Conservation (phyloP, 2,888 invertebrate species). For the Drosophila aldrichi region DNA sequence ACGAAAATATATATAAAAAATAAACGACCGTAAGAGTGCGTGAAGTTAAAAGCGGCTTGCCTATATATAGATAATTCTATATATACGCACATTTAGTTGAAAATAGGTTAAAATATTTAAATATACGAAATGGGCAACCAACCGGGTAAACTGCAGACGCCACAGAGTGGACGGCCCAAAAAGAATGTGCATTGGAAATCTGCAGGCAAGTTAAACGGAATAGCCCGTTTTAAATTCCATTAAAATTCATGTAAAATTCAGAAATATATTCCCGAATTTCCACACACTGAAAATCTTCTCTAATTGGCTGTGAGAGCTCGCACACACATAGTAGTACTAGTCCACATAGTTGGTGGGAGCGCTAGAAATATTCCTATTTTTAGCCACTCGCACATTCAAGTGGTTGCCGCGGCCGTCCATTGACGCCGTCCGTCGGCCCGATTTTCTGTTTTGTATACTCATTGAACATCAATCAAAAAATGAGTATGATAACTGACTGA, state of each 20-base stretch:
- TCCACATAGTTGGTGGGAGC: conserved; percentile 79
- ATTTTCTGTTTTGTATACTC: conserved; percentile 17
- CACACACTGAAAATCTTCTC: conserved; percentile 34
- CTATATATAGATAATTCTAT: conserved; percentile 75
- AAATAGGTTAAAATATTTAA: conserved; percentile 76
- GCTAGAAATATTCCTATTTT: conserved; percentile 82
- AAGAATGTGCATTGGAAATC: conserved; percentile 94
- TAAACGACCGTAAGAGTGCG: conserved; percentile 47
- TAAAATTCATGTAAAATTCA: conserved; percentile 18
- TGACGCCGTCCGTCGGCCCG: conserved; percentile 42
- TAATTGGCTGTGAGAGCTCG: conserved; percentile 58
- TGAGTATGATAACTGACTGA: not conserved
- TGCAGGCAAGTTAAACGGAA: conserved; percentile 88
- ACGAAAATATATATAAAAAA: conserved; percentile 15
- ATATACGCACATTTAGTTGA: conserved; percentile 69
- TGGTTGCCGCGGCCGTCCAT: conserved; percentile 76
- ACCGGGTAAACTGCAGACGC: conserved; percentile 87
- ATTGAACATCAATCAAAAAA: not conserved
- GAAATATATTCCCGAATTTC: conserved; percentile 40
- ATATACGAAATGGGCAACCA: conserved; percentile 88
- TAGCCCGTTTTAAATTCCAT: conserved; percentile 7
- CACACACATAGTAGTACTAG: conserved; percentile 37
- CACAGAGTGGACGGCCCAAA: conserved; percentile 87
- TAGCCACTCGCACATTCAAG: conserved; percentile 82
- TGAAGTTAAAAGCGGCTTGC: conserved; percentile 57